Percentiles rank a stretch among this genome's conserved stretches.
Conservation (phyloP, 2,797 vertebrate genomes). For the Parambassis ranga region DNA sequence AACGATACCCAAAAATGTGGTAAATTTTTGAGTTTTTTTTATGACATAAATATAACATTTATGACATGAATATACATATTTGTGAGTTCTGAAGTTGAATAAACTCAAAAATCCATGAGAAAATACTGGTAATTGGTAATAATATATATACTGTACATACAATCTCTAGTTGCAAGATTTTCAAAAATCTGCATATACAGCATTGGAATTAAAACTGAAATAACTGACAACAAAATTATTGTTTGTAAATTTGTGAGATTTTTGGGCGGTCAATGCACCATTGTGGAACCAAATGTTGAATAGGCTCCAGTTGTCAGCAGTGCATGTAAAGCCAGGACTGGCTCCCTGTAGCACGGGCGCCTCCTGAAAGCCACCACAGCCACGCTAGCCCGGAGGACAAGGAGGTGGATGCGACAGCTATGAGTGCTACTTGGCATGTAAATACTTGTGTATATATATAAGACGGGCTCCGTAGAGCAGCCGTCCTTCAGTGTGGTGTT, state of each 20-base stretch:
- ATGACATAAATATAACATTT: too few species aligned
- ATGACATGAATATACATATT: too few species aligned
- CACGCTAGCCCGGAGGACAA: conserved; percentile 42
- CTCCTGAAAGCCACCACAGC: conserved; percentile 49
- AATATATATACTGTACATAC: neutral
- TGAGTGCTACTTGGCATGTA: conserved; percentile 49
- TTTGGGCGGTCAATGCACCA: neutral
- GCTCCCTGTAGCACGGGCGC: neutral
- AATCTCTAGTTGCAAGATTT: too few species aligned
- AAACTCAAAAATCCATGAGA: too few species aligned
- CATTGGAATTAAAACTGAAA: too few species aligned
- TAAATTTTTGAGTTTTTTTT: too few species aligned
- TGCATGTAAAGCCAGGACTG: neutral
- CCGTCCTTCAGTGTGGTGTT: neutral
- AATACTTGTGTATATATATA: conserved; percentile 38
- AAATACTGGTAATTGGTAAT: too few species aligned
- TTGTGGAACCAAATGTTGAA: neutral
- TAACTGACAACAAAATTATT: too few species aligned
- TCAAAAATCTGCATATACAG: too few species aligned
- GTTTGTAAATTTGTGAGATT: too few species aligned
- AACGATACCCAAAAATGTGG: too few species aligned
- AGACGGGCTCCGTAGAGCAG: conserved; percentile 4
- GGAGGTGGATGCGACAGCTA: conserved; percentile 10
- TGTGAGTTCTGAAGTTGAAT: too few species aligned
- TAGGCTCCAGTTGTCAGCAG: conserved; percentile 40